Evolutionary conservation across 1,140 invertebrate genomes (phyloP), one percentile per base, ranked within the genome.

Genomic region (Antheraea pernyi): DNA sequence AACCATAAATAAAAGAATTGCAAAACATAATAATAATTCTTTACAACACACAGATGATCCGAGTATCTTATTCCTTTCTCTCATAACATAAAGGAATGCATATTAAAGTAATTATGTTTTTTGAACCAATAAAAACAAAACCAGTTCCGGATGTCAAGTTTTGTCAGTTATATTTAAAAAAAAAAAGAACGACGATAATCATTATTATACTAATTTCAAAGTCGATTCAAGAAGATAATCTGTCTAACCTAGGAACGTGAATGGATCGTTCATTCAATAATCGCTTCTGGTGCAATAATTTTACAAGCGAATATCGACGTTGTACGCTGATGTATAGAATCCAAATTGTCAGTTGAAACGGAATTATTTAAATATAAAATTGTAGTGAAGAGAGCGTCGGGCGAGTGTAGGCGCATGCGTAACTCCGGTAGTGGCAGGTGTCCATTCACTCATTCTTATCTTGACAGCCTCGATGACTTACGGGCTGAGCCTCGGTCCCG

Each of bases 391-490:
- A 36, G 59, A 48, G 58, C 63, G 72, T 58, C 22, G 65, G 65
- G 58, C 72, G 79, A 73, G 71, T 80, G 88, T 88, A 83, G 82
- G 86, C 81, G 86, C 78, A 80, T 82, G 88, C 86, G 89, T 91
- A 91, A 91, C 82, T 84, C 89, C 81, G 82, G 89, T 88, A 81
- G 89, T 81, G 82, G 87, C 89, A 91, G 89, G 88, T 91, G 89
- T 88, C 85, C 88, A 86, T 91, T 91, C 88, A 88, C 75, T 90
- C 88, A 88, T 91, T 91, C 87, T 91, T 91, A 91, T 91, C 89
- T 91, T 89, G 89, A 91, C 89, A 91, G 87, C 79, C 85, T 84
- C 81, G 89, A 91, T 91, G 89, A 91, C 85, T 91, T 91, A 91
- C 89, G 88, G 70, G 75, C 79, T 75, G 75, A 78, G 79, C 69